Base-by-base conservation (phyloP, 2,113 vertebrate species). In the Myrmophylax atrothorax region DNA sequence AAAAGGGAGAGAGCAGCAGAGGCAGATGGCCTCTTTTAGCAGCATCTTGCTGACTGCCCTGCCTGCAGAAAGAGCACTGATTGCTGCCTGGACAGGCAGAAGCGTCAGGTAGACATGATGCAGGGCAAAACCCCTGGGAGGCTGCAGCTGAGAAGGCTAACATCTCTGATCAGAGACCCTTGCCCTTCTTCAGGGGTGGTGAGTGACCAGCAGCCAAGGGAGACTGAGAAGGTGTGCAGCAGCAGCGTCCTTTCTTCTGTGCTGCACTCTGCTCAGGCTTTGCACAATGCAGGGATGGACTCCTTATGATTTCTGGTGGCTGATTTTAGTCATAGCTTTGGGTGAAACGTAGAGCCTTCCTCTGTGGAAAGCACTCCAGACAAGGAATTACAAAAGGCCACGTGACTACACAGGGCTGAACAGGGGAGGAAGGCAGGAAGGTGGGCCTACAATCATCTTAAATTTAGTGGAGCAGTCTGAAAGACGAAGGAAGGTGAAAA, bases 221-320 rank as follows among this genome's bases (percentile, higher is more conserved):
- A 9, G 9, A 9, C 16, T 22, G n/a, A 69, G n/a, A 18, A 40
- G 6, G 17, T 59, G 15, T 10, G 13, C 35, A 47, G n/a, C 66
- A 40, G 40, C 10, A 29, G 31, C 10, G 10, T 55, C 24, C 35
- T 20, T 69, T 18, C n/a, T 53, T 59, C 55, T 38, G 20, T 4
- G 0, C 25, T 6, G 2, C 18, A 9, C 14, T n/a, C 22, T 58
- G 50, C 12, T 55, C 15, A 53, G 37, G 37, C 18, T 70, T 68
- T 55, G 33, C 29, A 22, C 20, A 0, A 0, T 6, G 7, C 0
- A 0, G 18, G 3, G 15, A 22, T 68, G 40, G 6, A n/a, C 16
- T 47, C 18, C 25, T 31, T 14, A 15, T 25, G 25, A 29, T 50
- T 77, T 67, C 60, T 83, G 24, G 29, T 8, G 16, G 22, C 16